Evolutionary conservation across 2,888 invertebrate genomes (phyloP).

Genomic region (Tupiocoris notatus): DNA sequence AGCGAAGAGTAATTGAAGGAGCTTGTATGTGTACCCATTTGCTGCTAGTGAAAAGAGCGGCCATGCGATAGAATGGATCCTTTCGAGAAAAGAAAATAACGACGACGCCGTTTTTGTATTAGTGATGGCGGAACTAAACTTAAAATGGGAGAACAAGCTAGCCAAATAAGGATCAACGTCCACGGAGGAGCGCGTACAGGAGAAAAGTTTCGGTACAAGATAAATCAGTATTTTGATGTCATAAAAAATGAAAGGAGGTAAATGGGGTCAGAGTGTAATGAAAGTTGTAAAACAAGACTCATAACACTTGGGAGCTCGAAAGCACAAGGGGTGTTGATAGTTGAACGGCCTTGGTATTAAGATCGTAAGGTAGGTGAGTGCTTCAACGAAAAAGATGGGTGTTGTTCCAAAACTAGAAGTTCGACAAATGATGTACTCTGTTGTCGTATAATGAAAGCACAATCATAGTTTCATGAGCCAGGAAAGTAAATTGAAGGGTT

Average conservation of each 20-base stretch:
- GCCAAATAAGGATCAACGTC: neutral
- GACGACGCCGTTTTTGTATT: neutral
- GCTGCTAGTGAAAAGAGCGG: neutral
- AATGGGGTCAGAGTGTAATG: neutral
- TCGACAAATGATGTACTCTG: too few species aligned
- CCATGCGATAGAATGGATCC: neutral
- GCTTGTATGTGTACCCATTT: constrained; percentile 16
- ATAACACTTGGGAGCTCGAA: neutral
- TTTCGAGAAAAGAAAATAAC: neutral
- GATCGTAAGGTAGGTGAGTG: too few species aligned
- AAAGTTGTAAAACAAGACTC: neutral
- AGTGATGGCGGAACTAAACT: neutral
- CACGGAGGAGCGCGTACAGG: neutral
- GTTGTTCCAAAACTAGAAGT: too few species aligned
- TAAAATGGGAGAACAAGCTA: neutral
- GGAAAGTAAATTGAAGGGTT: too few species aligned
- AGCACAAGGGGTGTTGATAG: too few species aligned
- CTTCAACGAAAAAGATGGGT: too few species aligned
- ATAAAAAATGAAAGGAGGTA: neutral
- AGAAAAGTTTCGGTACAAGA: neutral
- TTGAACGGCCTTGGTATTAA: too few species aligned
- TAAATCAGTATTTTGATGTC: neutral
- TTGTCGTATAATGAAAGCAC: too few species aligned
- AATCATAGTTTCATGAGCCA: too few species aligned
- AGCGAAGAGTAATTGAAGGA: constrained; percentile 15